These are phyloP conservation scores for Apodemia mormo DNA, from an alignment of 2,888 invertebrate species.

Conservation along the genomic window DNA sequence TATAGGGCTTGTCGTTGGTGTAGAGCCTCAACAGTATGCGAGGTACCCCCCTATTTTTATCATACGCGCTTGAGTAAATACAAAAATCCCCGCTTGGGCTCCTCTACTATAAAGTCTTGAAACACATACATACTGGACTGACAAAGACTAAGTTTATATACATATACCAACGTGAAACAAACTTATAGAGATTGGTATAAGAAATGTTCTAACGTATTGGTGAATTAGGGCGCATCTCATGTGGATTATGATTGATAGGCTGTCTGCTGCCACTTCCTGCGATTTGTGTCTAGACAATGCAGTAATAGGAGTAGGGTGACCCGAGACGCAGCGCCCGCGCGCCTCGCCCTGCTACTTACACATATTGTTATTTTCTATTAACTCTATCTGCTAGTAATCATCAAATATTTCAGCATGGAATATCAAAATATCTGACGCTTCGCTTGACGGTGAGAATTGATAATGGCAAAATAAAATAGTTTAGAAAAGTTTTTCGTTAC, in stretches of 20 bases:
- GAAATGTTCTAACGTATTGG: neutral
- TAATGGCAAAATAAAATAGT: too few species aligned
- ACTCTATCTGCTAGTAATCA: neutral
- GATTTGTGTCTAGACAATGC: constrained; percentile 40
- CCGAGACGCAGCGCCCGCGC: constrained; percentile 3
- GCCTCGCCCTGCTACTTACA: neutral
- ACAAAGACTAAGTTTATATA: too few species aligned
- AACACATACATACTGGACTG: too few species aligned
- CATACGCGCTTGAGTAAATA: too few species aligned
- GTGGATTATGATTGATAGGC: constrained; percentile 42
- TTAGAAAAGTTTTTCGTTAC: too few species aligned
- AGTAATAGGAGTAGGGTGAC: constrained; percentile 25
- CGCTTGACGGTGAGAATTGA: too few species aligned
- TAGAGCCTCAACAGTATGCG: too few species aligned
- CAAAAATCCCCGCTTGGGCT: too few species aligned
- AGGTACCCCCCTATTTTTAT: too few species aligned
- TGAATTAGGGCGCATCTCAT: neutral
- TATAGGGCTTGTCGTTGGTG: too few species aligned
- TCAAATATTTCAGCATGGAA: neutral
- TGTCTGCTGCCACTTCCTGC: constrained; percentile 41
- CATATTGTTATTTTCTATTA: neutral
- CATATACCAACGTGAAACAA: neutral
- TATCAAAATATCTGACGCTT: too few species aligned
- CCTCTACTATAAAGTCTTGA: too few species aligned
- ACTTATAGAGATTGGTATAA: neutral